Evolutionary conservation across 2,888 invertebrate genomes (phyloP).

Genomic region (Agonopterix alstromeriana): DNA sequence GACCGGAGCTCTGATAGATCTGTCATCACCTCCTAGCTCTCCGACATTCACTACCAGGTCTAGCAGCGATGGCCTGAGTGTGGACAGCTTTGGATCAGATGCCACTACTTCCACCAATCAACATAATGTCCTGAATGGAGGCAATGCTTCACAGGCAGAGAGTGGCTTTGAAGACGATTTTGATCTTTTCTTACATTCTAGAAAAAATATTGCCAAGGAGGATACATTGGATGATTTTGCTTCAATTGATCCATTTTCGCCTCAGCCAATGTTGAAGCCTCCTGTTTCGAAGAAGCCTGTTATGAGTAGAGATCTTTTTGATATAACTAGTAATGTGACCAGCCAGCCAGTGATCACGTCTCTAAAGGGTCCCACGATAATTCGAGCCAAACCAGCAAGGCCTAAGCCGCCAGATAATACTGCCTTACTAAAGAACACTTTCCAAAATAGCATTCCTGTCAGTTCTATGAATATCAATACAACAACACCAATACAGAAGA

Average conservation of each 20-base stretch:
- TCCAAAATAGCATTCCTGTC: slow-evolving; percentile 42
- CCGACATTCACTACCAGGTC: slow-evolving; percentile 85
- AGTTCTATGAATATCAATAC: slow-evolving; percentile 61
- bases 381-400: slow-evolving; percentile 79
- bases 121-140: slow-evolving; percentile 73
- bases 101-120: slow-evolving; percentile 77
- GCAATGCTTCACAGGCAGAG: slow-evolving; percentile 83
- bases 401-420: slow-evolving; percentile 74
- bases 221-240: slow-evolving; percentile 73
- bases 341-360: neutral
- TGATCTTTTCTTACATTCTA: slow-evolving; percentile 78
- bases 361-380: slow-evolving; percentile 84
- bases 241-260: slow-evolving; percentile 75
- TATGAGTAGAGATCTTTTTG: slow-evolving; percentile 80
- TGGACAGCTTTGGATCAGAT: slow-evolving; percentile 86
- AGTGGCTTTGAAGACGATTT: slow-evolving; percentile 92
- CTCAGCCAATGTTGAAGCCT: slow-evolving; percentile 47
- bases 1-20: slow-evolving; percentile 80
- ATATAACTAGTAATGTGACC: slow-evolving; percentile 69
- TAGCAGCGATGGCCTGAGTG: slow-evolving; percentile 84
- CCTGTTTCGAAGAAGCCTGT: slow-evolving; percentile 67
- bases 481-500: slow-evolving; percentile 60
- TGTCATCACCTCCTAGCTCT: slow-evolving; percentile 84
- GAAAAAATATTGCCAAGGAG: slow-evolving; percentile 52
- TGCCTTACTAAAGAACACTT: slow-evolving; percentile 54